These are phyloP conservation scores for Triops cancriformis DNA, from an alignment of 1,140 invertebrate species.

Conservation along the genomic window DNA sequence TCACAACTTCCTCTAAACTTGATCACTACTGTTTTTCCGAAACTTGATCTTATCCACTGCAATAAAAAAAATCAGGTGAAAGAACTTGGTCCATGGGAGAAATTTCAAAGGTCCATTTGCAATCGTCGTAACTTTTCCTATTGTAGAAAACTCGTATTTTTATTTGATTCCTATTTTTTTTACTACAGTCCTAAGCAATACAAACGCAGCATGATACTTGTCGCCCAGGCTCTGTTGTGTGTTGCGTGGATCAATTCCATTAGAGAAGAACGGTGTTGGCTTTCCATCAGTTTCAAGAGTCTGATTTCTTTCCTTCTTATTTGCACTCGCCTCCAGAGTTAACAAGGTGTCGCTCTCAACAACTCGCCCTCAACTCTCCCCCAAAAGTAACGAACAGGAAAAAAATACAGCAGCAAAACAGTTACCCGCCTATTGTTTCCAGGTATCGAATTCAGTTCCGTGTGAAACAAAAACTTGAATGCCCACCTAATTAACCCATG, in stretches of 20 bases:
- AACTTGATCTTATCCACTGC: too few relatives aligned
- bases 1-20: too few relatives aligned
- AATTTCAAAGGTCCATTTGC: too few relatives aligned
- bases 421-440: neutral
- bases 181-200: too few relatives aligned
- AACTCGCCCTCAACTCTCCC: neutral
- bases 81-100: too few relatives aligned
- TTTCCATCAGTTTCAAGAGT: slow-evolving; percentile 14
- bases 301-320: neutral
- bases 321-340: neutral
- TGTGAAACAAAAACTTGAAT: neutral
- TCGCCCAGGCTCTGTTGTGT: neutral
- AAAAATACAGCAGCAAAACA: neutral
- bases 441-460: neutral
- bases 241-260: neutral
- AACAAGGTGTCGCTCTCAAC: neutral
- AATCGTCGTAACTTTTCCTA: too few relatives aligned
- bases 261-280: slow-evolving; percentile 4
- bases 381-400: neutral
- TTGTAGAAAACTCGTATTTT: too few relatives aligned
- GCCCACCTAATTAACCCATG: neutral
- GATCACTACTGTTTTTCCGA: too few relatives aligned
- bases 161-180: too few relatives aligned
- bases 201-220: too few relatives aligned
- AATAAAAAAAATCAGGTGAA: too few relatives aligned